phyloP scores from a whole-genome alignment of 1,140 invertebrate species.

The Nasonia longicornis region DNA sequence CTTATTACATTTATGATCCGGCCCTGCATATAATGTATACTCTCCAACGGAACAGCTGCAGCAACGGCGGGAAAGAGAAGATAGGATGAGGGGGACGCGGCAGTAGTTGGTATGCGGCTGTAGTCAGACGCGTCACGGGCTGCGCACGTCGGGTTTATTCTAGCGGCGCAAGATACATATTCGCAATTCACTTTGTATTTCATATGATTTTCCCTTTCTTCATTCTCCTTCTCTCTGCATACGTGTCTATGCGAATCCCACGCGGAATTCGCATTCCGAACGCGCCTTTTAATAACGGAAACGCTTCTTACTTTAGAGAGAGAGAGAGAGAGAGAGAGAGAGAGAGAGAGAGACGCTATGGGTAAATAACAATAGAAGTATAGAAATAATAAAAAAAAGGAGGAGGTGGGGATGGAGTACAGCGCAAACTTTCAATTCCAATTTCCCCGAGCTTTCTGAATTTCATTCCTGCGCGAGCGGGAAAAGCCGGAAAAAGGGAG shows the following conservation, averaged over 20 bases:
- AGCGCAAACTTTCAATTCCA: conserved; percentile 5
- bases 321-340: neutral
- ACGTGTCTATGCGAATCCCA: neutral
- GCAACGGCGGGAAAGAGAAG: neutral
- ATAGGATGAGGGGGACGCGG: neutral
- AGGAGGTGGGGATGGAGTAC: neutral
- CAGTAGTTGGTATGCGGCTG: neutral
- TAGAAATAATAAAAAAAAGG: neutral
- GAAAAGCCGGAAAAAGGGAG: neutral
- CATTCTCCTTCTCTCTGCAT: neutral
- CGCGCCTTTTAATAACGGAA: conserved; percentile 28
- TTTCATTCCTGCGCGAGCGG: conserved; percentile 27
- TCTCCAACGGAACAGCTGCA: neutral
- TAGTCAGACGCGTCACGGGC: neutral
- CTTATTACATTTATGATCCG: conserved; percentile 22
- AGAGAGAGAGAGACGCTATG: neutral
- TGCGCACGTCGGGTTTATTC: neutral
- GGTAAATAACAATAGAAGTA: neutral
- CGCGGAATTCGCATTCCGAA: neutral
- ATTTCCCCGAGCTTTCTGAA: conserved; percentile 32
- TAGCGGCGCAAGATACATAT: neutral
- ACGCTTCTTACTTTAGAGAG: neutral
- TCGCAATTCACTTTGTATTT: conserved; percentile 27
- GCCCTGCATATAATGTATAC: neutral
- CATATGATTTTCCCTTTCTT: conserved; percentile 3